Evolutionary conservation across 2,113 vertebrate species (phyloP), one percentile per base, ranked within the genome.

Genomic region (Malurus elegans): DNA sequence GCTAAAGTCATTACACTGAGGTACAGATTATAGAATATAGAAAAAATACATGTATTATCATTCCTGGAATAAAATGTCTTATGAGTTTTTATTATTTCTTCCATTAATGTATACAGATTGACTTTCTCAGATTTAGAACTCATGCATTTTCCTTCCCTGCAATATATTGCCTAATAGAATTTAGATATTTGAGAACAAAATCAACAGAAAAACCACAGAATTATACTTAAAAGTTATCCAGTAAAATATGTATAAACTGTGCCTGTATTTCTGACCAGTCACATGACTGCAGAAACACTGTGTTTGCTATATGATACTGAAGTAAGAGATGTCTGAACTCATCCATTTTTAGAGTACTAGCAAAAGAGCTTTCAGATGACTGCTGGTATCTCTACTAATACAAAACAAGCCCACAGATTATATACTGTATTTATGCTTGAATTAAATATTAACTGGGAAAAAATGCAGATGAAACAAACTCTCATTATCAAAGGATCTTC

Each of bases 61-160:
- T 78, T 93, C 54, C 53, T 95, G 82, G 61, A 88, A 95, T 78
- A 92, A 92, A 95, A 91, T 69, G 15, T 45, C 58, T 86, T 94
- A 15, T 11, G 61, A 51, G 2, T 50, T 91, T 73, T 78, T 74
- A 58, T 67, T 28, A 14, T 31, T 65, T 53, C 14, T 95, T 94
- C 86, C 67, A 80, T 92, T 92, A 82, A 97, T 80, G 48, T 78
- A 76, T 70, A 78, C 76, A 89, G 88, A 94, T 53, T 66, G 90
- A 82, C 38, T 53, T 78, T 56, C 38, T 86, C 21, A 91, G 34
- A 79, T 94, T 94, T 95, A 48, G 8, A 60, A 40, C 56, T 89
- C 69, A 73, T 57, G 36, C 47, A 64, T 79, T 44, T 88, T 93
- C 45, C 53, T 74, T 95, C 60, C 62, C 40, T 66, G 67, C n/a